Evolutionary conservation across 2,113 vertebrate species (phyloP).

Genomic region (Etheostoma spectabile): DNA sequence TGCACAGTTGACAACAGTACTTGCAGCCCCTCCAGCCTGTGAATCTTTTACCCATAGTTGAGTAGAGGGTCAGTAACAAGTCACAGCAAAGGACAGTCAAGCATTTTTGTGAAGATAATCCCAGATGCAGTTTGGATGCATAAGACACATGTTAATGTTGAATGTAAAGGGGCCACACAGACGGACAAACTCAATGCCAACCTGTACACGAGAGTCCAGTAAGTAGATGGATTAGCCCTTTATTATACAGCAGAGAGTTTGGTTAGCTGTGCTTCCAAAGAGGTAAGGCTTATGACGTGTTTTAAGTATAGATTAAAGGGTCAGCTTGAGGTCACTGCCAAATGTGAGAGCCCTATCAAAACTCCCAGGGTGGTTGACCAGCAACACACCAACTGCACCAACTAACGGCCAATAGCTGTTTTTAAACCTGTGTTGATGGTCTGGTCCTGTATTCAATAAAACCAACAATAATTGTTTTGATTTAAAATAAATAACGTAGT

Average conservation of each 20-base stretch:
- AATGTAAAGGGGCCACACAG: constrained; percentile 41
- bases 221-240: constrained; percentile 61
- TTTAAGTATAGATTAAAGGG: constrained; percentile 62
- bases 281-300: constrained; percentile 59
- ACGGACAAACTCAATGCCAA: constrained; percentile 41
- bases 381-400: not conserved
- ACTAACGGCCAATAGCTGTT: not conserved
- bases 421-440: not conserved
- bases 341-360: constrained; percentile 48
- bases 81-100: constrained; percentile 21
- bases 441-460: not conserved
- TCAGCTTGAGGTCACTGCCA: constrained; percentile 57
- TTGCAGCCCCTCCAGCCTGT: not conserved
- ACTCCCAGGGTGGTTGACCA: constrained; percentile 19
- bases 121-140: constrained; percentile 30
- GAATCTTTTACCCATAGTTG: not conserved
- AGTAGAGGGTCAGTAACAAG: constrained; percentile 17
- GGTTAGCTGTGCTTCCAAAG: constrained; percentile 54
- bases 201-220: constrained; percentile 48
- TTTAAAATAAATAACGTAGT: not conserved
- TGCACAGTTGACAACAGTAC: not conserved
- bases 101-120: constrained; percentile 43
- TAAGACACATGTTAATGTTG: constrained; percentile 25
- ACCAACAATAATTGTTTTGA: not conserved
- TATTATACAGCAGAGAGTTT: constrained; percentile 57